Base-by-base conservation (phyloP, 2,797 vertebrate species). In the Rhabdomys pumilio region DNA sequence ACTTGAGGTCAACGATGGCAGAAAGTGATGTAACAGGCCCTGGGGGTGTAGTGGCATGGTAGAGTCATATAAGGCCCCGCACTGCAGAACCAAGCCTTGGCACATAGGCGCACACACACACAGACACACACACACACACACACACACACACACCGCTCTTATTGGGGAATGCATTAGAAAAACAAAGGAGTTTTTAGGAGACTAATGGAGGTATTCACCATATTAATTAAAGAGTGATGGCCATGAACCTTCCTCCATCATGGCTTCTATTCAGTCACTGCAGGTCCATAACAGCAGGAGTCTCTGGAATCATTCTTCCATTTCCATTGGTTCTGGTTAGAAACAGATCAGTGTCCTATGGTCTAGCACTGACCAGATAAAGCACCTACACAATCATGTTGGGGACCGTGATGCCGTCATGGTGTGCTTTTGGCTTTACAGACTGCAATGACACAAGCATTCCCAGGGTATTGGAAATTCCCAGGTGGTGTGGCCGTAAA, bases 161-260 rank as follows among this genome's bases (percentile, higher is more conserved):
- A 47, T 29, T 6, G 0, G 7, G 38, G 15, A 79, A 26, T 31
- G n/a, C 2, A 0, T 59, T 17, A 38, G 87, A 17, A 69, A 50
- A 26, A 22, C 1, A 57, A 13, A n/a, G 31, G 34, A 8, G 8
- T 47, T 86, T 72, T 10, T 1, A 38, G 82, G 13, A 15, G 69
- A 3, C 17, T 2, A 72, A 15, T 12, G 3, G 26, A 3, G 5
- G 55, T 4, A 13, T 6, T 3, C 15, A 0, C 29, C 1, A 9
- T 19, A 0, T 1, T 0, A 0, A 3, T 1, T 0, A 0, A 3
- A 1, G 76, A 2, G 63, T 34, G 26, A 81, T 76, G 50, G 41
- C 29, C 53, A 0, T 0, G 7, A 34, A 53, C 61, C 88, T 65
- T 57, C 17, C 22, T 22, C 55, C 14, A 15, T 53, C 50, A 0